Evolutionary conservation across 2,113 vertebrate species (phyloP).

Genomic region (Ceuthmochares aereus): DNA sequence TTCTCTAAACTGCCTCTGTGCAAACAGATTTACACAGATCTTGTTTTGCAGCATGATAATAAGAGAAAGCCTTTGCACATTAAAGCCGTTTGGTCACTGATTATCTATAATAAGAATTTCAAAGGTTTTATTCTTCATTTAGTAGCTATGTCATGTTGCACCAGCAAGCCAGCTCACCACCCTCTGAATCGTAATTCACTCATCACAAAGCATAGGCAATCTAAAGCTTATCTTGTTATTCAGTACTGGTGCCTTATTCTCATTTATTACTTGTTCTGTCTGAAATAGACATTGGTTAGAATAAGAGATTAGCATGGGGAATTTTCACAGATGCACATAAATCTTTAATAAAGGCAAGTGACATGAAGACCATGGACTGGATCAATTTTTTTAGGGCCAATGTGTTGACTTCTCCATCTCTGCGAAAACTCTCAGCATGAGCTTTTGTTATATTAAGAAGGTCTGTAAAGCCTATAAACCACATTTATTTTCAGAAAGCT

Average conservation of each 20-base stretch:
- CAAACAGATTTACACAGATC: not conserved
- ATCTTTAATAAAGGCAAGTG: constrained; percentile 2
- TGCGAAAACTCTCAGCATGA: not conserved
- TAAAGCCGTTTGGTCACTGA: not conserved
- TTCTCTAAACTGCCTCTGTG: not conserved
- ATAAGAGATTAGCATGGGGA: not conserved
- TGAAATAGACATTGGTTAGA: not conserved
- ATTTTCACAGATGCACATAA: constrained; percentile 9
- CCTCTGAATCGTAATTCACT: constrained; percentile 32
- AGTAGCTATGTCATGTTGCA: not conserved
- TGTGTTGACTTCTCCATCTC: not conserved
- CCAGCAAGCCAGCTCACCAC: not conserved
- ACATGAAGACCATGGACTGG: not conserved
- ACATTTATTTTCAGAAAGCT: not conserved
- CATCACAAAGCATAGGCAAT: constrained; percentile 15
- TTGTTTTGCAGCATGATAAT: not conserved
- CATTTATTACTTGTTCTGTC: constrained; percentile 13
- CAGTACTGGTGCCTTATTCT: not conserved
- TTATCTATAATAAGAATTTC: not conserved
- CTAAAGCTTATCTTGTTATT: not conserved
- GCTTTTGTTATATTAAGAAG: not conserved
- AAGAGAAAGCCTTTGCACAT: not conserved
- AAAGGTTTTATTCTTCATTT: not conserved
- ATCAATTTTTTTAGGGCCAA: not conserved
- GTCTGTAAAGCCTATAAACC: not conserved